Conservation (phyloP, 1,140 invertebrate species). For the Archegozetes longisetosus region DNA sequence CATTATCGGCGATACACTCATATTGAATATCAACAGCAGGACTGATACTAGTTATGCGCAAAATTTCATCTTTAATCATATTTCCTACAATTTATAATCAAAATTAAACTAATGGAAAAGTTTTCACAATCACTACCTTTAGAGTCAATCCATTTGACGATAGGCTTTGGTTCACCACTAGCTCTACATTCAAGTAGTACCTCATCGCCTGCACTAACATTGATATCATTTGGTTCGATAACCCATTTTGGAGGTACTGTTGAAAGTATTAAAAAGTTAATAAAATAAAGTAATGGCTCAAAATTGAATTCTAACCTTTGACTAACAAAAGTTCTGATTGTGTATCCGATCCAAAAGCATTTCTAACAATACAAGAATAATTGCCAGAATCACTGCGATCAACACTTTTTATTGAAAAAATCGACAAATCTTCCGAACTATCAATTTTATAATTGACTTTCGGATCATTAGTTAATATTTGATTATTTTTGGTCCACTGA, state of each 20-base stretch:
- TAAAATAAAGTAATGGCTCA: not conserved
- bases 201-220: constrained; percentile 61
- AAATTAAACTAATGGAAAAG: no score
- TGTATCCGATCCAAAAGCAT: constrained; percentile 7
- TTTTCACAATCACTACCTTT: constrained; percentile 4
- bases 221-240: constrained; percentile 66
- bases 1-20: no score
- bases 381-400: constrained; percentile 10
- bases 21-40: no score
- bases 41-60: no score
- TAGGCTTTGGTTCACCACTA: constrained; percentile 68
- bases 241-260: constrained; percentile 81
- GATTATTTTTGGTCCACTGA: constrained; percentile 7
- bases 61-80: no score
- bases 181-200: constrained; percentile 70
- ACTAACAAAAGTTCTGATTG: not conserved
- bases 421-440: not conserved
- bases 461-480: not conserved
- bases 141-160: constrained; percentile 51
- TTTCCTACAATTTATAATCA: no score
- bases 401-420: not conserved
- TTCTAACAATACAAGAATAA: constrained; percentile 20
- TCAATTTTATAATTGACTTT: constrained; percentile 1
- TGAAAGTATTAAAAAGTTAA: not conserved
- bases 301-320: constrained; percentile 3